These are phyloP conservation scores for Clytia hemisphaerica DNA, from an alignment of 30 jellyfish, hydroid and myxozoan genomes.

Conservation along the genomic window DNA sequence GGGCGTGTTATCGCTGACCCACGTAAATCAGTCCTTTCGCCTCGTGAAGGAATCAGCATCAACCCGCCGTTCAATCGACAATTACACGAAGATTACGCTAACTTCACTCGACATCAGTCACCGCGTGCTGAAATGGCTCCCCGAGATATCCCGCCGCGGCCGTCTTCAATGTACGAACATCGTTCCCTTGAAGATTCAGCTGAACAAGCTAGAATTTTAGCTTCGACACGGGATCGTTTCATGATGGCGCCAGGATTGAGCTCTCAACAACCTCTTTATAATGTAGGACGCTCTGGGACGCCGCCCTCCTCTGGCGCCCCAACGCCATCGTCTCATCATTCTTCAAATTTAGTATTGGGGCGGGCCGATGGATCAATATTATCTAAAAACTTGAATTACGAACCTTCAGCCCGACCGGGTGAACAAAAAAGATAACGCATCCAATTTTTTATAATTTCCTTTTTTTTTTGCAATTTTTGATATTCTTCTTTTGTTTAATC, in stretches of 20 bases:
- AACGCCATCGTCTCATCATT: slow-evolving; percentile 12
- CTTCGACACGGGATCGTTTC: slow-evolving; percentile 30
- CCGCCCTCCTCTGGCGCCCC: slow-evolving; percentile 19
- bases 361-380: slow-evolving; percentile 30
- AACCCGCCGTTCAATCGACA: too few species aligned
- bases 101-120: too few species aligned
- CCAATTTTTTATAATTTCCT: too few species aligned
- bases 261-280: not conserved
- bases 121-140: too few species aligned
- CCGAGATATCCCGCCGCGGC: too few species aligned
- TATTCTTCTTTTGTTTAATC: too few species aligned
- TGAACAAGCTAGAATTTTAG: slow-evolving; percentile 6
- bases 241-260: too few species aligned
- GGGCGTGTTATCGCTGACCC: too few species aligned
- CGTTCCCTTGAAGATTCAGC: not conserved
- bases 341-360: slow-evolving; percentile 23
- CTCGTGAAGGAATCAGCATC: too few species aligned
- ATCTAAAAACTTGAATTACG: not conserved
- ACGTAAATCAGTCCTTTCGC: too few species aligned
- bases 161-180: not conserved
- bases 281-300: not conserved
- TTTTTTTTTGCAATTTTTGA: too few species aligned
- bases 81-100: too few species aligned
- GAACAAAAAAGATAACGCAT: slow-evolving; percentile 23
- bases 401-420: slow-evolving; percentile 3